A percentile compares a stretch with the other conserved stretches of the same genome.
Evolutionary conservation across 2,888 invertebrate genomes (phyloP).

Genomic region (Stegophylla sp.): DNA sequence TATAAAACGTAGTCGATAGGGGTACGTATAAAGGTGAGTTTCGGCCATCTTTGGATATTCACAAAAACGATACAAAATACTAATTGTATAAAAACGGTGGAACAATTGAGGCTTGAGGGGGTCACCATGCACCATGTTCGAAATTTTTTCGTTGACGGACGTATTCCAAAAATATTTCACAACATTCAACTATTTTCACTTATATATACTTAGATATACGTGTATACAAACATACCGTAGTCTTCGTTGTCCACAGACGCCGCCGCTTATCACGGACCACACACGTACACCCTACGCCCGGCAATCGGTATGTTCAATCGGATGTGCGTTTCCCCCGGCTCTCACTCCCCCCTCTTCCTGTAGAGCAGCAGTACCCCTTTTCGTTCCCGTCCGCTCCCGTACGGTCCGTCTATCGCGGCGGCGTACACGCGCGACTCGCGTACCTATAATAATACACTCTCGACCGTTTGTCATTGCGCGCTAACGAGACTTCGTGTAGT

Average conservation of each 20-base stretch:
- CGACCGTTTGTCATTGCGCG: conserved; percentile 51
- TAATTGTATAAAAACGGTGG: too few species aligned
- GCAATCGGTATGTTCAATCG: neutral
- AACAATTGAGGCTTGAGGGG: too few species aligned
- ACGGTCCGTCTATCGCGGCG: neutral
- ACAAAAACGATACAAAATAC: too few species aligned
- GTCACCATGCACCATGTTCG: neutral
- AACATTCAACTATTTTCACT: neutral
- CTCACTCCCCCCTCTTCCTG: neutral
- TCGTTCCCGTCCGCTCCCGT: neutral
- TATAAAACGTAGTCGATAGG: too few species aligned
- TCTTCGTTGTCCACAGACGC: neutral
- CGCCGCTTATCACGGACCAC: neutral
- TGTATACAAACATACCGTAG: neutral
- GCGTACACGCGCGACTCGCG: too few species aligned
- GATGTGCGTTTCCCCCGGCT: neutral
- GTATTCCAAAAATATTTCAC: neutral
- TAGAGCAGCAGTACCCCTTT: neutral
- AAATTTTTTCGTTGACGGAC: neutral
- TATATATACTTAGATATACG: neutral
- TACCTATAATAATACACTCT: neutral
- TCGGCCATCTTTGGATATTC: too few species aligned
- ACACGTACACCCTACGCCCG: neutral
- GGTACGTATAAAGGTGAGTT: too few species aligned
- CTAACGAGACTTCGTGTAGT: conserved; percentile 58